A percentile compares a stretch with the other conserved stretches of the same genome.
These are phyloP conservation scores for Cryptocephalus moraei DNA, from an alignment of 2,888 invertebrate species.

Conservation along the genomic window DNA sequence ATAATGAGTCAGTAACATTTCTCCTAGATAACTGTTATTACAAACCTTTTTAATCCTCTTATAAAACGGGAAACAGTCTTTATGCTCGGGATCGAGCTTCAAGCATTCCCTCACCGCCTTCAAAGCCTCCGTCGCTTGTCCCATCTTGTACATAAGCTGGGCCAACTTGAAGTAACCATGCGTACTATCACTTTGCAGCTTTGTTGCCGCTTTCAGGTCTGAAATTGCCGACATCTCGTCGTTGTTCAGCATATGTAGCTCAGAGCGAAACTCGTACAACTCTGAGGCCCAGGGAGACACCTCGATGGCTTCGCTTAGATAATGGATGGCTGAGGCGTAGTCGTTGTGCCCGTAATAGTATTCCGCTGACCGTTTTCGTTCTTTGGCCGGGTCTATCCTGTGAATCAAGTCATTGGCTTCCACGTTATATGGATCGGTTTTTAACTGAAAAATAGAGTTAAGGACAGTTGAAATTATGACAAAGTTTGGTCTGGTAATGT, in stretches of 20 bases:
- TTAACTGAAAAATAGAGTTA: constrained; percentile 39
- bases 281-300: constrained; percentile 81
- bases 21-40: too few species aligned
- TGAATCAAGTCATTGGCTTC: constrained; percentile 64
- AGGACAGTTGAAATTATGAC: too few species aligned
- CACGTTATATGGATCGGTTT: constrained; percentile 63
- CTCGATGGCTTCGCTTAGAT: constrained; percentile 61
- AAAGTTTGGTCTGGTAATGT: too few species aligned
- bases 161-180: constrained; percentile 77
- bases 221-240: constrained; percentile 80
- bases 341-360: constrained; percentile 49
- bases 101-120: constrained; percentile 94
- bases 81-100: constrained; percentile 95
- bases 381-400: constrained; percentile 52
- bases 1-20: too few species aligned
- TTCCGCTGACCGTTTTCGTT: constrained; percentile 55
- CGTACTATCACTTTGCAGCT: constrained; percentile 86
- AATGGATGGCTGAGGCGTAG: constrained; percentile 48
- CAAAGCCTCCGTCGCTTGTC: constrained; percentile 83
- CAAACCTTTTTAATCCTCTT: constrained; percentile 77
- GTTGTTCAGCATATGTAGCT: constrained; percentile 67
- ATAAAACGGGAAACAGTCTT: constrained; percentile 90
- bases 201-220: constrained; percentile 83
- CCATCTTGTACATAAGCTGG: constrained; percentile 75
- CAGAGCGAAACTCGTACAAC: constrained; percentile 76